Percentiles rank a stretch among this genome's conserved stretches.
phyloP scores from a whole-genome alignment of 2,888 invertebrate genomes.

The Hirtodrosophila trivittata region DNA sequence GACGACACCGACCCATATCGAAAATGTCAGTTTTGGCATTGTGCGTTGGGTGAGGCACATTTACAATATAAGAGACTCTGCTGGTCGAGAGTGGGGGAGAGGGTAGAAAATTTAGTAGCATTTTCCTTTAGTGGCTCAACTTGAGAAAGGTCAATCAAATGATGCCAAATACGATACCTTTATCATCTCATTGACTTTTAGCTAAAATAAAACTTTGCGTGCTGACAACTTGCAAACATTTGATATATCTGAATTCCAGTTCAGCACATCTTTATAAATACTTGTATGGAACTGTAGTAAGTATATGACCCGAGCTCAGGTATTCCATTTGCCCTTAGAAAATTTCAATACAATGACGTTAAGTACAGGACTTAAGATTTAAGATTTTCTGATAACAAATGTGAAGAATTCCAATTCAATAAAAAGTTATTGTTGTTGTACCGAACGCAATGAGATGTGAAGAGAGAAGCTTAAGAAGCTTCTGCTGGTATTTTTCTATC shows the following conservation, averaged over 20 bases:
- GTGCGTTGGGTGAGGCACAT: slow-evolving; percentile 2
- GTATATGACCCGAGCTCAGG: too few relatives aligned
- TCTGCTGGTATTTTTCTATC: not conserved
- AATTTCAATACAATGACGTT: too few relatives aligned
- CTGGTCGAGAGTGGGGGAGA: not conserved
- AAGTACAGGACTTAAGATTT: too few relatives aligned
- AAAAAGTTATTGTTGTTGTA: too few relatives aligned
- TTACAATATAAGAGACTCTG: slow-evolving; percentile 20
- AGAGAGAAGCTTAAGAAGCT: not conserved
- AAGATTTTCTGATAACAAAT: too few relatives aligned
- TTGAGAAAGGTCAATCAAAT: slow-evolving; percentile 48
- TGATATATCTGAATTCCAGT: slow-evolving; percentile 18
- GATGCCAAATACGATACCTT: slow-evolving; percentile 45
- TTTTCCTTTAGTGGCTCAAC: slow-evolving; percentile 34
- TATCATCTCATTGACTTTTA: slow-evolving; percentile 38
- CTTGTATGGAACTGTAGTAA: too few relatives aligned
- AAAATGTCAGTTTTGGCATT: slow-evolving; percentile 63
- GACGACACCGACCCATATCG: slow-evolving; percentile 60
- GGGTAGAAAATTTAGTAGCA: slow-evolving; percentile 16
- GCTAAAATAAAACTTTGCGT: slow-evolving; percentile 14
- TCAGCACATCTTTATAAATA: slow-evolving; percentile 4
- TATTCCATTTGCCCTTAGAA: too few relatives aligned
- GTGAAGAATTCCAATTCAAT: too few relatives aligned
- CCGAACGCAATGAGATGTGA: too few relatives aligned
- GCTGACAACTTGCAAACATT: slow-evolving; percentile 28